phyloP scores from a whole-genome alignment of 2,113 vertebrate genomes.

The Nannospalax galili region DNA sequence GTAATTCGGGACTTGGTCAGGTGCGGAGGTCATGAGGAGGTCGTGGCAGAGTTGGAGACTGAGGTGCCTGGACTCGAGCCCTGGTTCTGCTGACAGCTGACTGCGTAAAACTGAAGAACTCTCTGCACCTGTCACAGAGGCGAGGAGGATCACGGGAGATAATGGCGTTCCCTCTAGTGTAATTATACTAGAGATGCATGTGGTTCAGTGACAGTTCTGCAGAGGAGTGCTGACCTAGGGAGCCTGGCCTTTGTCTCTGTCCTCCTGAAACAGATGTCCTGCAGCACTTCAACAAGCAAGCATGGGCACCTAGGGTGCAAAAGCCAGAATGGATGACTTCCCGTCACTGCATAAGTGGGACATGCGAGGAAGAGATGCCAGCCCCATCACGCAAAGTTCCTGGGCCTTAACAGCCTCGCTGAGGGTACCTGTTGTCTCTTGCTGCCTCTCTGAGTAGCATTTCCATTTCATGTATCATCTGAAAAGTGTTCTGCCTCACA shows the following conservation, averaged over 20 bases:
- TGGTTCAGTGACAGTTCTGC: too few species aligned
- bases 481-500: not conserved
- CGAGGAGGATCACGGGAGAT: too few species aligned
- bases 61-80: not conserved
- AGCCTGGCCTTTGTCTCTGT: too few species aligned
- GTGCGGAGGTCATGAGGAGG: not conserved
- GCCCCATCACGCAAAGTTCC: not conserved
- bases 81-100: not conserved
- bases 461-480: not conserved
- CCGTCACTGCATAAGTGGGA: not conserved
- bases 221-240: too few species aligned
- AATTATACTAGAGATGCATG: too few species aligned
- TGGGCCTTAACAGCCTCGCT: not conserved
- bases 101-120: rapidly evolving
- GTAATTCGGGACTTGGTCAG: not conserved
- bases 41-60: not conserved
- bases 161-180: not conserved
- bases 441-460: not conserved
- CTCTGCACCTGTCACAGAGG: not conserved
- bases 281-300: too few species aligned
- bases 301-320: too few species aligned
- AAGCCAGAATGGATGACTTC: too few species aligned
- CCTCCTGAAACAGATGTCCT: too few species aligned
- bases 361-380: too few species aligned
- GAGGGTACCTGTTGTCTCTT: not conserved